Evolutionary conservation across 2,888 invertebrate species (phyloP).

Genomic region (Galerucella nymphaeae): DNA sequence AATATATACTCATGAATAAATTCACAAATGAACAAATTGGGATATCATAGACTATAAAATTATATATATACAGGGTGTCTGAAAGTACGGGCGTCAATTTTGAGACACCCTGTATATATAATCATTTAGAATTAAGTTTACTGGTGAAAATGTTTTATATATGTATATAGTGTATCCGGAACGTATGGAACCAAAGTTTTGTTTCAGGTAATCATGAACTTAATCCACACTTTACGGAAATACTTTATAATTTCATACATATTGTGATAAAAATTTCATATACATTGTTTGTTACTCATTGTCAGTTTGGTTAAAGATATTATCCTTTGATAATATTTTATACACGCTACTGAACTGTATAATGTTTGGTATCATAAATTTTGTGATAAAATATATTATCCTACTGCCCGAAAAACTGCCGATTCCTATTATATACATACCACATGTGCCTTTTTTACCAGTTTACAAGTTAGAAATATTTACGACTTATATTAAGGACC

Average conservation of each 20-base stretch:
- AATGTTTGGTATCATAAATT: conserved; percentile 18
- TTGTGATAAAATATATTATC: conserved; percentile 30
- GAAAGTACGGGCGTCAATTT: no score
- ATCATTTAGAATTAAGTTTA: conserved; percentile 2
- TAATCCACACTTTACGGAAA: no score
- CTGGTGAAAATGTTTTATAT: conserved; percentile 1
- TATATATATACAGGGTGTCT: no score
- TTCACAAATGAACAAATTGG: background rate
- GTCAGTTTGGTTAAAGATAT: no score
- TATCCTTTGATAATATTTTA: background rate
- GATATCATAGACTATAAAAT: background rate
- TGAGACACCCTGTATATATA: no score
- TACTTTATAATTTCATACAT: no score
- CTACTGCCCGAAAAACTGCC: conserved; percentile 31
- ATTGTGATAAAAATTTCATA: no score
- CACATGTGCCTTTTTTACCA: conserved; percentile 18
- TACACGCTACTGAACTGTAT: background rate
- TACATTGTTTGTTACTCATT: no score
- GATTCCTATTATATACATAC: conserved; percentile 15
- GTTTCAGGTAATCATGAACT: no score
- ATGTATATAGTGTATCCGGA: background rate
- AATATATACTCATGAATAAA: background rate
- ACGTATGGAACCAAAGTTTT: no score
- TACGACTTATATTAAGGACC: background rate
- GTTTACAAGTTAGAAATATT: conserved; percentile 5